Percentiles rank a stretch among this genome's conserved stretches.
These are phyloP conservation scores for Neostethus bicornis DNA, from an alignment of 2,797 vertebrate species.

Conservation along the genomic window DNA sequence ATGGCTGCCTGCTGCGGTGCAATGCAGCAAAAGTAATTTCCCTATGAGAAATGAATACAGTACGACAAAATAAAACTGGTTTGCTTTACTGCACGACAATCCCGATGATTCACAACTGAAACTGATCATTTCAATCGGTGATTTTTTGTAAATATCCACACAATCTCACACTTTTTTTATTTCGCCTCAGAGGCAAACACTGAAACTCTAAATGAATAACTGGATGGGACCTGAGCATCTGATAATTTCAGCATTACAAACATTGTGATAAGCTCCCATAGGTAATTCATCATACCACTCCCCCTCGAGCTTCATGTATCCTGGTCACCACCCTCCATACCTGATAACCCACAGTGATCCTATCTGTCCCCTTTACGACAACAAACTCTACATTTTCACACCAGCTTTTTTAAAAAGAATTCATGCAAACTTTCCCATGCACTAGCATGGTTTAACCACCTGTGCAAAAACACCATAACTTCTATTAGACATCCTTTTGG, in stretches of 20 bases:
- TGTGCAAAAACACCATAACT: slow-evolving; percentile 33
- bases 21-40: too few relatives aligned
- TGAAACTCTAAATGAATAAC: slow-evolving; percentile 24
- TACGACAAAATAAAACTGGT: too few relatives aligned
- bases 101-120: slow-evolving; percentile 3
- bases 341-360: slow-evolving; percentile 66
- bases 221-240: slow-evolving; percentile 47
- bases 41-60: too few relatives aligned
- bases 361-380: slow-evolving; percentile 57
- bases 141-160: slow-evolving; percentile 3
- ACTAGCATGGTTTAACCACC: slow-evolving; percentile 17
- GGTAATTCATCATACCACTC: slow-evolving; percentile 56
- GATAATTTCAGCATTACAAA: slow-evolving; percentile 64
- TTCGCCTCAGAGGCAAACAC: slow-evolving; percentile 41
- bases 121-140: slow-evolving; percentile 22
- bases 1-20: too few relatives aligned
- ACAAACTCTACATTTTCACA: slow-evolving; percentile 57
- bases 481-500: slow-evolving; percentile 44
- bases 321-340: slow-evolving; percentile 50
- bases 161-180: slow-evolving; percentile 45
- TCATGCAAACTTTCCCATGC: slow-evolving; percentile 8
- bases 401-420: slow-evolving; percentile 32
- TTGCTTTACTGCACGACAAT: slow-evolving; percentile 4
- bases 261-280: slow-evolving; percentile 55
- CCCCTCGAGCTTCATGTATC: slow-evolving; percentile 51